Evolutionary conservation across 2,888 invertebrate species (phyloP).

Genomic region (Agriopis aurantiaria): DNA sequence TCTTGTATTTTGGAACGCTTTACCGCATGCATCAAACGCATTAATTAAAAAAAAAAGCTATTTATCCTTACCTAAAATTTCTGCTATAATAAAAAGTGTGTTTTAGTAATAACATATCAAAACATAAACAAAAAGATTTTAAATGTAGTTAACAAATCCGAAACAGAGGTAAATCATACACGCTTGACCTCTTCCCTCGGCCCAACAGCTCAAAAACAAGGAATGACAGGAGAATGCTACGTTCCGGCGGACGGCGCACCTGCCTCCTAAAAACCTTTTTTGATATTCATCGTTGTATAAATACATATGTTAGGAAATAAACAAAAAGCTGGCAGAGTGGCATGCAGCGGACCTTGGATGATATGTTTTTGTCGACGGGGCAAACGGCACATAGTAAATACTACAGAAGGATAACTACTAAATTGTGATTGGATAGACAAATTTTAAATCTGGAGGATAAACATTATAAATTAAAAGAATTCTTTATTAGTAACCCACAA

Average conservation of each 20-base stretch:
- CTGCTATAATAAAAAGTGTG: neutral
- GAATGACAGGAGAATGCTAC: constrained; percentile 33
- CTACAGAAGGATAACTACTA: constrained; percentile 1
- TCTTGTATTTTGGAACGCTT: no score
- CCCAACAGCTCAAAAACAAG: constrained; percentile 28
- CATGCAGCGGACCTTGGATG: constrained; percentile 34
- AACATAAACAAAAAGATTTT: no score
- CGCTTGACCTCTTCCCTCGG: constrained; percentile 20
- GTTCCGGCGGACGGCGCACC: constrained; percentile 54
- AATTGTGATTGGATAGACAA: neutral
- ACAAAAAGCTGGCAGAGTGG: constrained; percentile 29
- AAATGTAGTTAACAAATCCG: neutral
- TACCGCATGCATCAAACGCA: no score
- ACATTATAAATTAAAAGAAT: no score
- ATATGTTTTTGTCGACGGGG: constrained; percentile 24
- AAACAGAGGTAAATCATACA: constrained; percentile 11
- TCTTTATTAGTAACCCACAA: no score
- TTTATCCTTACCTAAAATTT: no score
- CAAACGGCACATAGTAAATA: neutral
- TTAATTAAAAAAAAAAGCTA: no score
- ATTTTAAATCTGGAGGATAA: no score
- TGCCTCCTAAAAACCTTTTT: constrained; percentile 53
- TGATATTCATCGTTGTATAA: constrained; percentile 45
- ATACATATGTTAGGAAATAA: constrained; percentile 45
- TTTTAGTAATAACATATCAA: neutral